Conservation (phyloP, 2,888 invertebrate species). For the Acrobasis repandana region DNA sequence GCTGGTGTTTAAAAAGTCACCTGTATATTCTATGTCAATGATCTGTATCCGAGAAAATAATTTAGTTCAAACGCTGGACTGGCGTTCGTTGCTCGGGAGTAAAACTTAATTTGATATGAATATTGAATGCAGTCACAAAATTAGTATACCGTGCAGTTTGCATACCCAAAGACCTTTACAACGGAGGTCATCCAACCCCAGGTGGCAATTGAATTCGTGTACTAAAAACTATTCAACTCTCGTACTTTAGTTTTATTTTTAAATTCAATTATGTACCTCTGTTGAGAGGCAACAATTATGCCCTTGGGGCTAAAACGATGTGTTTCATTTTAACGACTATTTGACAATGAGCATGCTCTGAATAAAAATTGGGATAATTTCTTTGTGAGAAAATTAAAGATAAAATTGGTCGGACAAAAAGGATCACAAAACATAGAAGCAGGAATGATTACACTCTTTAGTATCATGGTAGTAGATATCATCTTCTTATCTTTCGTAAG, state of each 20-base stretch:
- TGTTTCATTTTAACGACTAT: slow-evolving; percentile 8
- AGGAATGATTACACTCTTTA: no score
- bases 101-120: neutral
- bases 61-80: neutral
- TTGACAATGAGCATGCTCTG: neutral
- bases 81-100: neutral
- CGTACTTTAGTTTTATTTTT: slow-evolving; percentile 8
- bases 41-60: neutral
- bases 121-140: neutral
- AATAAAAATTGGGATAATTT: neutral
- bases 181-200: neutral
- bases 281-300: neutral
- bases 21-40: no score
- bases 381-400: neutral
- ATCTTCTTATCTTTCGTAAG: no score
- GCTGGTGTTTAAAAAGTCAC: no score
- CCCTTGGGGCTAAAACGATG: neutral
- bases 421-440: no score
- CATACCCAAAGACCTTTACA: neutral
- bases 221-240: neutral
- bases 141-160: neutral
- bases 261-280: slow-evolving; percentile 6
- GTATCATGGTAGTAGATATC: no score
- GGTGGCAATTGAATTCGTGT: slow-evolving; percentile 7
- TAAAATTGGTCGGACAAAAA: no score